Evolutionary conservation across 2,888 invertebrate species (phyloP), one percentile per base, ranked within the genome.

Genomic region (Cordilura impudica): DNA sequence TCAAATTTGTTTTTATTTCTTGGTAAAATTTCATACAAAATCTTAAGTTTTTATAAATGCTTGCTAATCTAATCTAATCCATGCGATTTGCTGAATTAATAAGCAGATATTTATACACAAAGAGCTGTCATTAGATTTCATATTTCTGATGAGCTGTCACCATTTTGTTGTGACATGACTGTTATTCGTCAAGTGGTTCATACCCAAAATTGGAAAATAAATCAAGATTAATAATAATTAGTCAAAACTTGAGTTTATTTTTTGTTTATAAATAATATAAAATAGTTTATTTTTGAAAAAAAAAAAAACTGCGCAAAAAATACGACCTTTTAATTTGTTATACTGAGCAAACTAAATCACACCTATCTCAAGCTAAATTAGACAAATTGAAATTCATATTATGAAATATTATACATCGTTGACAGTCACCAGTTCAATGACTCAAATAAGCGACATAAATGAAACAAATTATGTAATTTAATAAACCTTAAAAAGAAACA

Each of bases 381-480:
- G 47, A 56, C 23, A 49, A 23, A 56, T 39, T 39, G 45, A 31
- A 19, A 29, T 10, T 60, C 49, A 60, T 26, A 7, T 39, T 60
- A 39, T 60, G 69, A 51, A 58, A 49, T 54, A 71, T 31, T 43
- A 63, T 54, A 63, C 19, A 23, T 23, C 19, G 31, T 23, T 65
- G 63, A 39, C 63, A 63, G 18, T 45, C 63, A 54, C 31, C 54
- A 18, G 71, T 71, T 71, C 54, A 72, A 54, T 63, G 72, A 65
- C 54, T 71, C 45, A 43, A 39, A 49, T 23, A 26, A n/a, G 14
- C 53, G 10, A 19, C 14, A 39, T 14, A 56, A 16, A 47, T 2
- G 12, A 8, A 31, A 21, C 14, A 39, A 19, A 60, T 60, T 53
- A 53, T 19, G 53, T 29, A 39, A 70, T 43, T 60, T 31, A 53